Evolutionary conservation across 2,888 invertebrate species (phyloP), one percentile per base, ranked within the genome.

Genomic region (Plebejus melissa): DNA sequence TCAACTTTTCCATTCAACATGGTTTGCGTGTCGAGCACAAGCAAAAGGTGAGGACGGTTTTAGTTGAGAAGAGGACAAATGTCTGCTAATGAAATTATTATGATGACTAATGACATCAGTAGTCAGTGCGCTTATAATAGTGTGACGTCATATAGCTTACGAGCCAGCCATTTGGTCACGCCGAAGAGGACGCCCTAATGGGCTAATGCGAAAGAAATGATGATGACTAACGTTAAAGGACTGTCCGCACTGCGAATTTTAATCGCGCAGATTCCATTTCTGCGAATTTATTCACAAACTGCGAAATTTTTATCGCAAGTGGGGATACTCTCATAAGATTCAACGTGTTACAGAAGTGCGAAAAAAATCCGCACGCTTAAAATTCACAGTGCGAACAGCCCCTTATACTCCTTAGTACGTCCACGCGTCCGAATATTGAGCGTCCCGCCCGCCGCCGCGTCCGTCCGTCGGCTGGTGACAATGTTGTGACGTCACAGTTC

Each of bases 381-480:
- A 41, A 41, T 41, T 41, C 9, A 2, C 41, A 41, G 41, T 41
- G 41, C 41, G 41, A 9, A 41, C 41, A 41, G 41, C 9, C 41
- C 41, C 41, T 41, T 9, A 41, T 46, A 46, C 9, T 46, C 9
- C 9, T 46, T 11, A 11, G 46, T 28, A 22, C 58, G 7, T 22
- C 9, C 2, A 58, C 22, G 58, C 58, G 9, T 22, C 9, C 9
- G 22, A 6, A 28, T 28, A 11, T 28, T 28, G 28, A 28, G 83
- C 82, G 98, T 98, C 0, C 98, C 99, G 22, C 98, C 98, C 11
- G 96, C 95, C 16, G 96, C 93, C 81, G 38, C 98, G 95, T 0
- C 98, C 98, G 80, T 99, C 98, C 96, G 98, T 96, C 75, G 99
- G 84, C 98, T 98, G 87, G 13, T 22, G 70, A 41, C 6, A 7